These are phyloP conservation scores for Scopus umbretta DNA, from an alignment of 2,113 vertebrate species.

Conservation along the genomic window DNA sequence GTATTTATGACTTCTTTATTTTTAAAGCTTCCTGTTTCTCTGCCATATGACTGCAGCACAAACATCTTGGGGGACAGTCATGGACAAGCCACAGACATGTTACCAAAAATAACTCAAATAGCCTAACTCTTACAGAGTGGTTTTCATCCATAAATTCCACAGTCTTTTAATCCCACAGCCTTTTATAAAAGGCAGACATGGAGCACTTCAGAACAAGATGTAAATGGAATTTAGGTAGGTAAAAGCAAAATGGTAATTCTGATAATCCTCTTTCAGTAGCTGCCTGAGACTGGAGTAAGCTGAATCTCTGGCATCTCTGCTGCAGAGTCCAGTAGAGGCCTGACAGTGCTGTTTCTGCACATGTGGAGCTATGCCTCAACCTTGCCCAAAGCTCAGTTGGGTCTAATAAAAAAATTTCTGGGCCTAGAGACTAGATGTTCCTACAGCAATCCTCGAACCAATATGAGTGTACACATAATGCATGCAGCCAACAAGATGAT, in stretches of 20 bases:
- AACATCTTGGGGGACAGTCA: not conserved
- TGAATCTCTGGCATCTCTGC: not conserved
- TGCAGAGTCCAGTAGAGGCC: not conserved
- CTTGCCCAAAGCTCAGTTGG: not conserved
- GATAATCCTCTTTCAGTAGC: not conserved
- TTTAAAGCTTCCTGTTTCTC: not conserved
- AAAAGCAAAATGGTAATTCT: not conserved
- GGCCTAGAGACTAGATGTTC: not conserved
- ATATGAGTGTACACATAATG: not conserved
- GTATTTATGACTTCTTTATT: not conserved
- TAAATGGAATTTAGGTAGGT: not conserved
- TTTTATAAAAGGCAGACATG: not conserved
- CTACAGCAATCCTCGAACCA: not conserved
- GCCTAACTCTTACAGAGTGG: not conserved
- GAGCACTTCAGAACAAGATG: not conserved
- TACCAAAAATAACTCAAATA: not conserved
- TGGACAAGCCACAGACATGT: not conserved
- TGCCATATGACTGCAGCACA: not conserved
- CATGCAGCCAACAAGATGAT: not conserved
- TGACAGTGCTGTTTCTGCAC: not conserved
- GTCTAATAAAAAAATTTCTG: not conserved
- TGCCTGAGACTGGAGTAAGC: not conserved
- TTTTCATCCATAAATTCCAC: not conserved
- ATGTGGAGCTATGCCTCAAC: not conserved
- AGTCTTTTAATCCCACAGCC: not conserved